phyloP scores from a whole-genome alignment of 1,140 invertebrate genomes.

The Drosophila sp. region DNA sequence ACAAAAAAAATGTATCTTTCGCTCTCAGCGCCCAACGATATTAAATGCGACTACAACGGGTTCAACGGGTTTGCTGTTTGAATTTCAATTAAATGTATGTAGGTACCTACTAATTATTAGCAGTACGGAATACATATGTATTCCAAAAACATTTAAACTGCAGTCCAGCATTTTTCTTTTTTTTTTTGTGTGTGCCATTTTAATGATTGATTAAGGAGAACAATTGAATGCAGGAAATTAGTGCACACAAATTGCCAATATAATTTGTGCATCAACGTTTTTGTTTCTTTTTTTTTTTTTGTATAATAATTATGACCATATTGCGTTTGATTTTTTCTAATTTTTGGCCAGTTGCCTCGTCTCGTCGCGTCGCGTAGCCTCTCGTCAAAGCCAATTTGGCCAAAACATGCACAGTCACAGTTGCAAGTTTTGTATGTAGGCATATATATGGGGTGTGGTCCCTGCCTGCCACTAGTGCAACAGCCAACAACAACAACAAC shows the following conservation, averaged over 20 bases:
- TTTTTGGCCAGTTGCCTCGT: conserved; percentile 15
- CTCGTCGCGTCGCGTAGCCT: no score
- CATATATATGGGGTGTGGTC: conserved; percentile 17
- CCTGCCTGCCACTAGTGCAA: conserved; percentile 19
- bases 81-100: conserved; percentile 55
- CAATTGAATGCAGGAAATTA: conserved; percentile 48
- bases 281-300: no score
- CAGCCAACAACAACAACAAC: conserved; percentile 22
- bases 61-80: conserved; percentile 61
- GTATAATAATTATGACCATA: conserved; percentile 58
- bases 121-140: background rate
- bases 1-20: conserved; percentile 25
- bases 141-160: background rate
- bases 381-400: conserved; percentile 53
- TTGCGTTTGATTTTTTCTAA: conserved; percentile 35
- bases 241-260: conserved; percentile 33
- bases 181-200: background rate
- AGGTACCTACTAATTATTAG: conserved; percentile 5
- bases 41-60: conserved; percentile 53
- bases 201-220: conserved; percentile 7
- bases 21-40: conserved; percentile 48
- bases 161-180: background rate
- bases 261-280: conserved; percentile 46
- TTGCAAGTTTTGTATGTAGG: conserved; percentile 32
- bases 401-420: conserved; percentile 39